These are phyloP conservation scores for Eulemur rubriventer DNA, from an alignment of 2,797 vertebrate genomes.

Conservation along the genomic window DNA sequence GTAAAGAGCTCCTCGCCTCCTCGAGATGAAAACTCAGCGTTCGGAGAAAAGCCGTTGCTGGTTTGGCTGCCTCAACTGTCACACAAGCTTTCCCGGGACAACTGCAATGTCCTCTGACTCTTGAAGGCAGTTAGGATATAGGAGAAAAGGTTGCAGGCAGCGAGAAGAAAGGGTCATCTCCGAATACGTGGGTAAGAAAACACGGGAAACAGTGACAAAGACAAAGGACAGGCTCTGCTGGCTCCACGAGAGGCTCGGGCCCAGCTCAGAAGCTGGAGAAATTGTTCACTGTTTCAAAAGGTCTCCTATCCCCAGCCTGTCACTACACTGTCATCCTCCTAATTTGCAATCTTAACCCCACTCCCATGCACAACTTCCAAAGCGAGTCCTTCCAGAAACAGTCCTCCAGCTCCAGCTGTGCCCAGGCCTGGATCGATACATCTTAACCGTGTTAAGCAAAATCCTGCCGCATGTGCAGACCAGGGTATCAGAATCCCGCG, in stretches of 20 bases:
- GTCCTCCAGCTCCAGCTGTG: neutral
- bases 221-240: neutral
- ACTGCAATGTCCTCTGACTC: neutral
- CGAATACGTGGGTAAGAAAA: neutral
- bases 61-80: neutral
- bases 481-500: neutral
- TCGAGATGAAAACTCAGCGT: neutral
- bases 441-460: constrained; percentile 7
- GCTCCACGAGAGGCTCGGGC: neutral
- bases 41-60: neutral
- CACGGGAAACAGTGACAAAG: neutral
- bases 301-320: neutral
- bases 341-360: neutral
- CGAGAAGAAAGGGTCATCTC: neutral
- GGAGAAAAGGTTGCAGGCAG: neutral
- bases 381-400: neutral
- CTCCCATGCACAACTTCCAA: neutral
- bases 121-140: neutral
- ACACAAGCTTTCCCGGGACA: neutral
- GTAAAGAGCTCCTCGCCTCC: neutral
- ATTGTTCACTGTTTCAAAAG: neutral
- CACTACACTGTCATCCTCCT: neutral
- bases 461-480: neutral
- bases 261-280: neutral
- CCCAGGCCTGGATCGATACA: neutral